Evolutionary conservation across 1,140 invertebrate genomes (phyloP).

Genomic region (Diabrotica virgifera): DNA sequence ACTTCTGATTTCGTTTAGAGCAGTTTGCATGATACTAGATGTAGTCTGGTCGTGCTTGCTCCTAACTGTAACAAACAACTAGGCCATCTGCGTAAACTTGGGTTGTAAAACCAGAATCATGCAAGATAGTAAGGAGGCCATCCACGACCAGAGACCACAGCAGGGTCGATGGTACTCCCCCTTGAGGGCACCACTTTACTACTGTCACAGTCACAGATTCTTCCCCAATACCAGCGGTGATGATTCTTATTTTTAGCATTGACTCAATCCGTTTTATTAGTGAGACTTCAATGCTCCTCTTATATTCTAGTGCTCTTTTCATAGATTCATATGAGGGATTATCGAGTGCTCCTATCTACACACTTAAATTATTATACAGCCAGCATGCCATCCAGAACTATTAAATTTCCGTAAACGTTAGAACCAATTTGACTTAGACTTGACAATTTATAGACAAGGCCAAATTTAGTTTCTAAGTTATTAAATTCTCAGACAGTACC

Average conservation of each 20-base stretch:
- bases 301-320: too few species aligned
- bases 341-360: too few species aligned
- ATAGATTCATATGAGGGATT: too few species aligned
- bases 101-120: background rate
- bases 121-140: background rate
- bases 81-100: background rate
- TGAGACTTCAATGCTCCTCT: too few species aligned
- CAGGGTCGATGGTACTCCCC: background rate
- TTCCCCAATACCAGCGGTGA: background rate
- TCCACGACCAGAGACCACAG: too few species aligned
- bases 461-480: too few species aligned
- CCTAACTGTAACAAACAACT: background rate
- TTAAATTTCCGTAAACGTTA: too few species aligned
- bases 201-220: background rate
- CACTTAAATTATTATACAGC: too few species aligned
- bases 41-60: background rate
- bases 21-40: background rate
- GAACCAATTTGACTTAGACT: too few species aligned
- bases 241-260: background rate
- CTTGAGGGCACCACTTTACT: background rate
- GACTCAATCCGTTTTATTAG: background rate
- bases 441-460: too few species aligned
- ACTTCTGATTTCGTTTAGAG: background rate
- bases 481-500: too few species aligned
- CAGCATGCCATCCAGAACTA: too few species aligned